These are phyloP conservation scores for Calephelis virginiensis DNA, from an alignment of 1,140 invertebrate species.

Conservation along the genomic window DNA sequence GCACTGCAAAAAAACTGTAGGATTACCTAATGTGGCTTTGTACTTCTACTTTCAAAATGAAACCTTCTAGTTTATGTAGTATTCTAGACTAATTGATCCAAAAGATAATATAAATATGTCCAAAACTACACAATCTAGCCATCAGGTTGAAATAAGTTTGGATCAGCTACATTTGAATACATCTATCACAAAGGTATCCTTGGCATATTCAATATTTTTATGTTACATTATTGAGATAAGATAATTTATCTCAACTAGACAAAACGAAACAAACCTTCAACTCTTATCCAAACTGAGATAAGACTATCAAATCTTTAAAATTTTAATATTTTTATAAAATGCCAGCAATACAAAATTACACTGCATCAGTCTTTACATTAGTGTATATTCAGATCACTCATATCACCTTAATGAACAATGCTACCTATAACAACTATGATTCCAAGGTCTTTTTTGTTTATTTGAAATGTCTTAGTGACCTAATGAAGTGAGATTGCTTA, in stretches of 20 bases:
- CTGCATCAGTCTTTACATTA: slow-evolving; percentile 67
- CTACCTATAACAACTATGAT: neutral
- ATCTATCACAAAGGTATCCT: no score
- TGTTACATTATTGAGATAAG: neutral
- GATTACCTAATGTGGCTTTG: no score
- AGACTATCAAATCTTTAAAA: slow-evolving; percentile 17
- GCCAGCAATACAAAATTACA: slow-evolving; percentile 55
- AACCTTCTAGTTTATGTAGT: no score
- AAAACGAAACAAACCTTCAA: slow-evolving; percentile 9
- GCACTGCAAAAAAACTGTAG: no score
- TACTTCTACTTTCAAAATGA: no score
- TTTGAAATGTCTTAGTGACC: slow-evolving; percentile 17
- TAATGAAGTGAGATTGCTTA: slow-evolving; percentile 23
- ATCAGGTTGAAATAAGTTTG: no score
- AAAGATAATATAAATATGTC: no score
- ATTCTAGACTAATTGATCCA: no score
- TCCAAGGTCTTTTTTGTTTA: slow-evolving; percentile 8
- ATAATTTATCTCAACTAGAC: slow-evolving; percentile 22
- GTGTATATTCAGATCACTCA: slow-evolving; percentile 36
- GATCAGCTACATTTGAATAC: no score
- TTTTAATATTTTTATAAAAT: slow-evolving; percentile 32
- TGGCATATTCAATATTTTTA: no score
- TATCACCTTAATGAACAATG: neutral
- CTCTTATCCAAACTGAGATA: neutral
- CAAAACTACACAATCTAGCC: no score